phyloP scores from a whole-genome alignment of 2,113 vertebrate species.

The Lathamus discolor region DNA sequence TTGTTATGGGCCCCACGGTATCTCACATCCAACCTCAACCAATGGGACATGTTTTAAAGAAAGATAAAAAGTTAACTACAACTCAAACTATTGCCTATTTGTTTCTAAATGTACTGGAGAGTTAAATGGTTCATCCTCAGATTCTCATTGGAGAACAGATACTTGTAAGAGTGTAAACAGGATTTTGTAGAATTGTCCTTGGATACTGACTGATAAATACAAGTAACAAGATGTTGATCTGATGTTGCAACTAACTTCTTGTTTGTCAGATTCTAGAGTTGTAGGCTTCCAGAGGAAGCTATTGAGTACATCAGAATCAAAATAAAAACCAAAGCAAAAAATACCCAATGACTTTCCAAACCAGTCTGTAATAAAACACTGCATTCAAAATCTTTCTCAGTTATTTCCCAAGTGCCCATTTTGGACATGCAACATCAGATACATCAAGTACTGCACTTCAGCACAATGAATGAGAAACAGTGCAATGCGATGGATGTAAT shows the following conservation, averaged over 20 bases:
- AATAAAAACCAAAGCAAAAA: background rate
- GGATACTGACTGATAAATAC: background rate
- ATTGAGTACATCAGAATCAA: background rate
- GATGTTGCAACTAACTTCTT: background rate
- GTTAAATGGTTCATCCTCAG: background rate
- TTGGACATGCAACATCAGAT: background rate
- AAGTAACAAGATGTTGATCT: background rate
- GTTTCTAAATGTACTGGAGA: background rate
- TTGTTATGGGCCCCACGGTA: background rate
- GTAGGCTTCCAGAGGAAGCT: background rate
- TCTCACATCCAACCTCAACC: background rate
- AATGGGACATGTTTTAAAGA: background rate
- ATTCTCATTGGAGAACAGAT: background rate
- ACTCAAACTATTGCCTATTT: background rate
- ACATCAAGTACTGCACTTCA: background rate
- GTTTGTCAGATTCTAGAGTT: background rate
- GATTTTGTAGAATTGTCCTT: background rate
- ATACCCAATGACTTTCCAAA: accelerated
- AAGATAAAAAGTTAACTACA: background rate
- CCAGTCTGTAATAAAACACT: background rate
- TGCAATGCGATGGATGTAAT: background rate
- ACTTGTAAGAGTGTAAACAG: background rate
- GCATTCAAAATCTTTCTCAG: background rate
- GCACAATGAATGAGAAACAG: background rate
- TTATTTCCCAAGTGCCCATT: background rate